Conservation (phyloP, 2,113 vertebrate genomes). For the Amphilophus citrinellus region DNA sequence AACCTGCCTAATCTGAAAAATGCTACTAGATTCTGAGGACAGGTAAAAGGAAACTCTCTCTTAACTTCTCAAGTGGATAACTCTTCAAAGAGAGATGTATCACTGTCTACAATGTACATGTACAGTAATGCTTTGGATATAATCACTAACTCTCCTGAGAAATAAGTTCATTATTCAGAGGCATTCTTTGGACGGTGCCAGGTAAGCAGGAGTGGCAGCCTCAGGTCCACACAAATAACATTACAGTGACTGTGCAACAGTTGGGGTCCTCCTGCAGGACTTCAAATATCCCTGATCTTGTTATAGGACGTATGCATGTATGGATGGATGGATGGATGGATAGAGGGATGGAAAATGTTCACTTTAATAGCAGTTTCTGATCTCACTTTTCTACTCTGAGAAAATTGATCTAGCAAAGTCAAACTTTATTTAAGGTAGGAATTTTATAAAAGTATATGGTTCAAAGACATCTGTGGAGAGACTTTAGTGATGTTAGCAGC, state of each 20-base stretch:
- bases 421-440: no score
- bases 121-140: background rate
- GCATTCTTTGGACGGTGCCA: conserved; percentile 28
- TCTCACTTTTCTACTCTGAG: no score
- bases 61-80: background rate
- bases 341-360: no score
- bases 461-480: no score
- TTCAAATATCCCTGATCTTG: conserved; percentile 57
- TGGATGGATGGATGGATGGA: no score
- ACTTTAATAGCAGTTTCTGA: no score
- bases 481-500: no score
- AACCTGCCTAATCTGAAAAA: background rate
- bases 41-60: background rate
- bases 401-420: no score
- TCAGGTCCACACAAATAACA: conserved; percentile 65
- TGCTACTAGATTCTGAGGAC: background rate
- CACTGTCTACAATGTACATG: background rate
- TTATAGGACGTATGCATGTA: background rate
- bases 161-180: conserved; percentile 38
- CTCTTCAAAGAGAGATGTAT: background rate
- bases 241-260: conserved; percentile 46
- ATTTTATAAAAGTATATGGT: no score
- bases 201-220: conserved; percentile 51
- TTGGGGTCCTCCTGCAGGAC: conserved; percentile 48
- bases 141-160: conserved; percentile 8